Evolutionary conservation across 2,113 vertebrate genomes (phyloP), one percentile per base, ranked within the genome.

Genomic region (Polyodon spathula): DNA sequence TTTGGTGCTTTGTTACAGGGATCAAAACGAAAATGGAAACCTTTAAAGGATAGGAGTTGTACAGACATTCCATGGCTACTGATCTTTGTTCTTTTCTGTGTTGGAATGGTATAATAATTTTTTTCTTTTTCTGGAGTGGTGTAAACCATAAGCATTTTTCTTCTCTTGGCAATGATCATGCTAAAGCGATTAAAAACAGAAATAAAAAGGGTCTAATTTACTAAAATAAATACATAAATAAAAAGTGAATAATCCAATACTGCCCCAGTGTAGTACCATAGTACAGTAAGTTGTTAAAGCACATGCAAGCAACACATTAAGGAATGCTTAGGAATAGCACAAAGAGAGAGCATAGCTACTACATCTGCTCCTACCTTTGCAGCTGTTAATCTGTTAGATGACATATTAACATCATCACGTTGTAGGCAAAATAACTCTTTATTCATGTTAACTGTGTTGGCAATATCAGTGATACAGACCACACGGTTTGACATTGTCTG

Each of bases 1-100:
- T 27, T 10, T 55, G 53, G 9, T 66, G 76, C 55, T 56, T 62
- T 61, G 63, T 68, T 63, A 15, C 82, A 98, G 95, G 93, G 88
- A 84, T 92, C 93, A 79, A 94, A 93, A 77, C 81, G 96, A 88
- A 93, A 98, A 74, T 98, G 96, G 96, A 95, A 93, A 76, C 96
- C 95, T 5, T 73, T 98, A 75, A 93, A 97, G 80, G 93, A 98
- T 63, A 92, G 94, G 78, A 94, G 91, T 81, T 98, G 95, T 78
- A 98, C 96, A 59, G 96, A 98, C 74, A 83, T 97, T 69, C 93
- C 93, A 17, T 98, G 96, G 96, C 87, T 98, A 65, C 84, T 98
- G 59, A 86, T 98, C 55, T 96, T 98, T 62, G 72, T 90, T 37
- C 76, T 96, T 41, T 98, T 98, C 84, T 96, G 93, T 56, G 8